Percentiles rank a stretch among this genome's conserved stretches.
Conservation (phyloP, 2,888 invertebrate genomes). For the Lasioglossum calceatum region DNA sequence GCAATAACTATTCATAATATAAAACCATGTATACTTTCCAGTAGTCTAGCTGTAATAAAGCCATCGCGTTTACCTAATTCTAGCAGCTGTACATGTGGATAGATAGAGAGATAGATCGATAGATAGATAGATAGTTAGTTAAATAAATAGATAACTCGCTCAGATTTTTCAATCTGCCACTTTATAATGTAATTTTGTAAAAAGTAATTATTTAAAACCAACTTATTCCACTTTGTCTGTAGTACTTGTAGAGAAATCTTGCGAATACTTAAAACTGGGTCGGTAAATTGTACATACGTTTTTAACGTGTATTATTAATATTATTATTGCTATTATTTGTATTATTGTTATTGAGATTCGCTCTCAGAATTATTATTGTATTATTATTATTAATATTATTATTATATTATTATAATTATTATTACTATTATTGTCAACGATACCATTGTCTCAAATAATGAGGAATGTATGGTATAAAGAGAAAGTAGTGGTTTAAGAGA, state of each 20-base stretch:
- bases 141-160: slow-evolving; percentile 74
- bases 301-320: slow-evolving; percentile 80
- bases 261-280: slow-evolving; percentile 74
- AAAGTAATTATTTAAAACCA: slow-evolving; percentile 81
- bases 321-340: slow-evolving; percentile 75
- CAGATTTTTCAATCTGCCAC: slow-evolving; percentile 80
- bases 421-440: slow-evolving; percentile 61
- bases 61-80: slow-evolving; percentile 73
- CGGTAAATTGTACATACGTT: slow-evolving; percentile 83
- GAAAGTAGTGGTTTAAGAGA: slow-evolving; percentile 71
- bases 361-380: slow-evolving; percentile 78
- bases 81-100: slow-evolving; percentile 81
- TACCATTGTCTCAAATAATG: slow-evolving; percentile 59
- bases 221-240: slow-evolving; percentile 81
- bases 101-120: slow-evolving; percentile 72
- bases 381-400: slow-evolving; percentile 68
- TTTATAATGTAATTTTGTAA: slow-evolving; percentile 84
- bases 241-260: slow-evolving; percentile 77
- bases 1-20: slow-evolving; percentile 79
- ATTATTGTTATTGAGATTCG: slow-evolving; percentile 79
- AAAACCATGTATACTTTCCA: slow-evolving; percentile 77
- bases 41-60: slow-evolving; percentile 76
- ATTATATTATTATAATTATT: slow-evolving; percentile 55
- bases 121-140: slow-evolving; percentile 65
- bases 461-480: slow-evolving; percentile 63